Evolutionary conservation across 1,140 invertebrate genomes (phyloP), one percentile per base, ranked within the genome.

Genomic region (Diploscapter pachys): DNA sequence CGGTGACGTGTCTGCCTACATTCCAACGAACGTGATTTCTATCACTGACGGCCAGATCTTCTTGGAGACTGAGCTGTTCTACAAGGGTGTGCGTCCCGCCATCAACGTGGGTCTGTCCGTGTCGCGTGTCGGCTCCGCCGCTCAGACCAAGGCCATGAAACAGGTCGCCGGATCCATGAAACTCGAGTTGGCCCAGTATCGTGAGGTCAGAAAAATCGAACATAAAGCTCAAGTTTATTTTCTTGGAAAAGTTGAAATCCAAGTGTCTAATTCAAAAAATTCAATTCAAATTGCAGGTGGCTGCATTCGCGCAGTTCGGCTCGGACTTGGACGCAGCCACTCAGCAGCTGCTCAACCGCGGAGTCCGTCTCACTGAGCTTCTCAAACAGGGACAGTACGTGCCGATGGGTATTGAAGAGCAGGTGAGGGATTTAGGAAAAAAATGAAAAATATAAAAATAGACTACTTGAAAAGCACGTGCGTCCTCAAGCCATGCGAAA

Each of bases 1-100:
- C 87, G 97, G 97, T 90, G 97, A 99, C 89, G 97, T 99, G 88
- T 99, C 96, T 65, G 97, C 97, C 78, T 99, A 99, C 91, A 99
- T 99, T 91, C 97, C 97, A 86, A 99, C 97, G 88, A 99, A 99
- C 88, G 97, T 99, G 78, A 99, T 99, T 89, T 99, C 96, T 86
- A 99, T 99, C 89, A 99, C 97, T 84, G 97, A 99, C 85, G 97
- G 97, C 80, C 97, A 99, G 88, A 99, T 99, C 89, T 99, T 99
- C 92, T 95, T 99, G 91, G 97, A 99, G 90, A 99, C 96, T 85
- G 97, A 99, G 88, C 71, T 84, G 5, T 83, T 86, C 79, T 86
- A 84, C 78, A 89, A 89, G 89, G 96, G 97, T 92, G 98, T 99
- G 87, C 92, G 96, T 85, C 97, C 97, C 67, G 97, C 97, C 85